Percentiles rank a stretch among this genome's conserved stretches.
Evolutionary conservation across 1,140 invertebrate genomes (phyloP).

Genomic region (Pentalonia nigronervosa): DNA sequence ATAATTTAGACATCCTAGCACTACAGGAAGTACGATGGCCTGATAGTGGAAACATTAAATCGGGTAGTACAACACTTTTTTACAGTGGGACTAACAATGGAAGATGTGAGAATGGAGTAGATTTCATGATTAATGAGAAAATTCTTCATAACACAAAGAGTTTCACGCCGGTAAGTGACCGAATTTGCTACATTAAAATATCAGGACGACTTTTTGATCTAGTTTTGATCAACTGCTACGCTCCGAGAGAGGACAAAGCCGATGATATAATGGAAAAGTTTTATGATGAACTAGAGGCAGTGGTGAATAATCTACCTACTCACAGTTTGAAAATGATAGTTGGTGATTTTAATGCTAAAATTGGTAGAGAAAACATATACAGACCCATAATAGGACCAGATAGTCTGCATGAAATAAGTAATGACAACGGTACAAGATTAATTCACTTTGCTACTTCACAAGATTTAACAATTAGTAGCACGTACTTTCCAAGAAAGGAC

Average conservation of each 20-base stretch:
- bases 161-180: slow-evolving; percentile 29
- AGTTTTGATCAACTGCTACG: slow-evolving; percentile 42
- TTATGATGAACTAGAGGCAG: slow-evolving; percentile 50
- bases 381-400: slow-evolving; percentile 62
- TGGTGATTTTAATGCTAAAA: slow-evolving; percentile 59
- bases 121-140: slow-evolving; percentile 34
- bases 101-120: slow-evolving; percentile 22
- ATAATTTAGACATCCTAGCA: slow-evolving; percentile 59
- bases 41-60: slow-evolving; percentile 39
- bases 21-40: slow-evolving; percentile 59
- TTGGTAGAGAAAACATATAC: slow-evolving; percentile 50
- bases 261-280: slow-evolving; percentile 50
- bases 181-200: slow-evolving; percentile 36
- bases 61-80: slow-evolving; percentile 30
- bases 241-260: slow-evolving; percentile 46
- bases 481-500: no score
- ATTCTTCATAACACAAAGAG: slow-evolving; percentile 22
- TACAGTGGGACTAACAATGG: slow-evolving; percentile 51
- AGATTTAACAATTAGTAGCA: no score
- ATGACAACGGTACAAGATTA: no score
- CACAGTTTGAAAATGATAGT: slow-evolving; percentile 57
- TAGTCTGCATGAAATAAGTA: slow-evolving; percentile 61
- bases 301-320: slow-evolving; percentile 36
- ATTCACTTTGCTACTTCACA: no score
- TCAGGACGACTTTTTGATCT: slow-evolving; percentile 52